Conservation (phyloP, 2,888 invertebrate genomes). For the Tenthredo scrophulariae region DNA sequence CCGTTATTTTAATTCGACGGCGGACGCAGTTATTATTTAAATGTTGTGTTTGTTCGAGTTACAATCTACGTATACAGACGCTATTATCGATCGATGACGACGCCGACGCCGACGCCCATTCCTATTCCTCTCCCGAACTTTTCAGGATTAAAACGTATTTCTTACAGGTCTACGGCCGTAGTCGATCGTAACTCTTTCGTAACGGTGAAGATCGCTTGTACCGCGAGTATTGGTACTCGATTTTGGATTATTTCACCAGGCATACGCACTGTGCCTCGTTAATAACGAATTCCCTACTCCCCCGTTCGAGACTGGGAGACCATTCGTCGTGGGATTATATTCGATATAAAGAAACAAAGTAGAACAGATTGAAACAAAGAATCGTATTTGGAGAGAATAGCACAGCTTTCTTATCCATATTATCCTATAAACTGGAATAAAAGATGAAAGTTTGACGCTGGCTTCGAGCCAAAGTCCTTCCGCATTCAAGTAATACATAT, state of each 20-base stretch:
- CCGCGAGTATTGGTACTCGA: constrained; percentile 4
- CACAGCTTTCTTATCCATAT: background rate
- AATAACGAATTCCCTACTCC: background rate
- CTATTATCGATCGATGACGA: background rate
- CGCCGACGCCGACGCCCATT: constrained; percentile 9
- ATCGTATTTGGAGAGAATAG: background rate
- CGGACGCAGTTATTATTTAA: background rate
- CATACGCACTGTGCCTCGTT: background rate
- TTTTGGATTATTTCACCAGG: background rate
- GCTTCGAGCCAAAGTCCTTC: background rate
- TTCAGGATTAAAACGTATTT: constrained; percentile 75
- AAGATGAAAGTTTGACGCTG: background rate
- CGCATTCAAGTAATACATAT: background rate
- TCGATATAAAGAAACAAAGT: background rate
- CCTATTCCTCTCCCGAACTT: constrained; percentile 58
- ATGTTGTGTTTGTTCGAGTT: background rate
- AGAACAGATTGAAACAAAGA: background rate
- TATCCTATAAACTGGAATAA: background rate
- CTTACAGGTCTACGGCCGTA: constrained; percentile 73
- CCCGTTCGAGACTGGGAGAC: background rate
- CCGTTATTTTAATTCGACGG: background rate
- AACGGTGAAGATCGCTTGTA: background rate
- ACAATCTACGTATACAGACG: background rate
- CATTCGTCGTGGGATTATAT: background rate
- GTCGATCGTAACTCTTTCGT: constrained; percentile 3